phyloP scores from a whole-genome alignment of 2,888 invertebrate species.

The Pammene fasciana region DNA sequence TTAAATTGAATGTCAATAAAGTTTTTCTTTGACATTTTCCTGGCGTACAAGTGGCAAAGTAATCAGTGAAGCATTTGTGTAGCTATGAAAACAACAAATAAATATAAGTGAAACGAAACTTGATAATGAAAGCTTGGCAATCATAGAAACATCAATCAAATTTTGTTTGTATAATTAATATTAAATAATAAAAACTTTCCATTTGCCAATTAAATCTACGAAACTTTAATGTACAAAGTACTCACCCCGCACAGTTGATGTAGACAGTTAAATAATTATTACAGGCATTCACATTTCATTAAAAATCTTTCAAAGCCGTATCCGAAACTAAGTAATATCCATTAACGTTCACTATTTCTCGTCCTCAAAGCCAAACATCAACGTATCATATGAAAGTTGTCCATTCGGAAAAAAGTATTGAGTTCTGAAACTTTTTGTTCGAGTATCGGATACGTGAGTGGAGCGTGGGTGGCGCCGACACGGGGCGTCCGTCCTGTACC shows the following conservation, averaged over 20 bases:
- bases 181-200: neutral
- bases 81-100: neutral
- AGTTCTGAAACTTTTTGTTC: slow-evolving; percentile 40
- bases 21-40: neutral
- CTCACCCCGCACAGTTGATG: slow-evolving; percentile 28
- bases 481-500: slow-evolving; percentile 69
- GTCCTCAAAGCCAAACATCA: slow-evolving; percentile 14
- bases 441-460: slow-evolving; percentile 41
- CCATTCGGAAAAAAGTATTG: slow-evolving; percentile 19
- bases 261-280: slow-evolving; percentile 4
- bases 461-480: slow-evolving; percentile 51
- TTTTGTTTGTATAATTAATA: slow-evolving; percentile 6
- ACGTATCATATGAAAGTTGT: slow-evolving; percentile 14
- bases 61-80: neutral
- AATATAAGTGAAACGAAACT: neutral
- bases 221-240: neutral
- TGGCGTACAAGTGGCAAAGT: neutral
- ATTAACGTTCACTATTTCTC: slow-evolving; percentile 33
- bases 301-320: slow-evolving; percentile 9
- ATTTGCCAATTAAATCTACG: slow-evolving; percentile 9
- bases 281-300: slow-evolving; percentile 27
- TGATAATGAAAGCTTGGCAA: slow-evolving; percentile 10
- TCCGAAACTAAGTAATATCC: slow-evolving; percentile 31
- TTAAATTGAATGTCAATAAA: slow-evolving; percentile 14
- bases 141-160: slow-evolving; percentile 4